Evolutionary conservation across 2,888 invertebrate genomes (phyloP).

Genomic region (Ectemnius cavifrons): DNA sequence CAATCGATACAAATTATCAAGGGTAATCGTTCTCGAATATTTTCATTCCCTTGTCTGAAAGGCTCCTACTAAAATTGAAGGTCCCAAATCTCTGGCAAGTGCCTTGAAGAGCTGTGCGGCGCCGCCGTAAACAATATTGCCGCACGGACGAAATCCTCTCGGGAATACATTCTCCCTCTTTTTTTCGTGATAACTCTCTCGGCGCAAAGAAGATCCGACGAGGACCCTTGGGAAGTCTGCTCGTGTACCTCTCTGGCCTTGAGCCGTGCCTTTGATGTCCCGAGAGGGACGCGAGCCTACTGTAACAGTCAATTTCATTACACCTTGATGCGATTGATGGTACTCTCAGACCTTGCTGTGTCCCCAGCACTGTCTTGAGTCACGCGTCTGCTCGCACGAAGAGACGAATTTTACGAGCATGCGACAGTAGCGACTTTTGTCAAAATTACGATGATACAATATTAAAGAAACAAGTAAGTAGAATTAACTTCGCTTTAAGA

Average conservation of each 20-base stretch:
- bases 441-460: too few relatives aligned
- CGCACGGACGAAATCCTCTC: background rate
- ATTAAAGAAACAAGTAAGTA: too few relatives aligned
- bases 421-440: background rate
- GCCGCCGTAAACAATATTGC: background rate
- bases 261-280: conserved; percentile 31
- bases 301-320: conserved; percentile 47
- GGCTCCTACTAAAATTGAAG: too few relatives aligned
- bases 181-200: conserved; percentile 30
- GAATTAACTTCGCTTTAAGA: too few relatives aligned
- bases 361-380: conserved; percentile 8
- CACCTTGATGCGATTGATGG: conserved; percentile 25
- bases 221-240: conserved; percentile 29
- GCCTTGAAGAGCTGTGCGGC: background rate
- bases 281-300: conserved; percentile 33
- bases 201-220: conserved; percentile 31
- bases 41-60: too few relatives aligned
- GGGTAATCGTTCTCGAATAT: too few relatives aligned
- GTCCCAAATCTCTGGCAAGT: too few relatives aligned
- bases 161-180: conserved; percentile 19
- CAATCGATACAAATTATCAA: background rate
- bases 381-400: background rate
- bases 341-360: conserved; percentile 20
- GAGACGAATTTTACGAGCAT: background rate
- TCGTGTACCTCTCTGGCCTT: conserved; percentile 28